Evolutionary conservation across 2,797 vertebrate species (phyloP).

Genomic region (Muscicapa striata): DNA sequence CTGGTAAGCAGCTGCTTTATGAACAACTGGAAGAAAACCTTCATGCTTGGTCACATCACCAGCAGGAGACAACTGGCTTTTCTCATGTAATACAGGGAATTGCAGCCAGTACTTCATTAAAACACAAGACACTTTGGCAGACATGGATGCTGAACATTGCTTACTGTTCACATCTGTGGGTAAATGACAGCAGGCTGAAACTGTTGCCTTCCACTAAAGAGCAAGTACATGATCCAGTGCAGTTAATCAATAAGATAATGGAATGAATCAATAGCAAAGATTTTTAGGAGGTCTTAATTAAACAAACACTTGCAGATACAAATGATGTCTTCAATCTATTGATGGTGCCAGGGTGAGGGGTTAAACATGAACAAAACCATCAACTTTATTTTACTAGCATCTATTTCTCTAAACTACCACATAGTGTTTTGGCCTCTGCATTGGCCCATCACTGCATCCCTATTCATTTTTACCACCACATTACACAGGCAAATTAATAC

Average conservation of each 20-base stretch:
- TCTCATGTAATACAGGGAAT: constrained; percentile 64
- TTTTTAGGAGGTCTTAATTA: constrained; percentile 97
- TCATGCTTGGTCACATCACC: constrained; percentile 69
- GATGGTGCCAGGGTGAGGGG: constrained; percentile 82
- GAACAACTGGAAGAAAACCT: constrained; percentile 61
- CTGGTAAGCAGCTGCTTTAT: constrained; percentile 49
- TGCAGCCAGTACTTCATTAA: constrained; percentile 73
- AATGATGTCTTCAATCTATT: constrained; percentile 93
- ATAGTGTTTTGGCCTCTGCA: constrained; percentile 62
- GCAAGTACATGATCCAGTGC: constrained; percentile 82
- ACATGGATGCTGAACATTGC: constrained; percentile 69
- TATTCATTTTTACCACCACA: constrained; percentile 58
- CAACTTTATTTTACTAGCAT: constrained; percentile 76
- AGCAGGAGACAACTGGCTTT: constrained; percentile 65
- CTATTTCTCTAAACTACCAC: constrained; percentile 71
- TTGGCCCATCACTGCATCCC: constrained; percentile 61
- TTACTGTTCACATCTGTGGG: constrained; percentile 74
- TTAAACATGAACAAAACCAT: constrained; percentile 83
- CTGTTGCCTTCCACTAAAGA: constrained; percentile 79
- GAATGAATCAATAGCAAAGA: constrained; percentile 93
- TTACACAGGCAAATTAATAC: constrained; percentile 69
- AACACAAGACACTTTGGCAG: constrained; percentile 72
- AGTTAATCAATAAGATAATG: constrained; percentile 89
- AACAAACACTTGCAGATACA: constrained; percentile 96
- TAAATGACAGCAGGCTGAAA: constrained; percentile 73